Percentiles rank a stretch among this genome's conserved stretches.
These are phyloP conservation scores for Atethmia centrago DNA, from an alignment of 2,888 invertebrate species.

Conservation along the genomic window DNA sequence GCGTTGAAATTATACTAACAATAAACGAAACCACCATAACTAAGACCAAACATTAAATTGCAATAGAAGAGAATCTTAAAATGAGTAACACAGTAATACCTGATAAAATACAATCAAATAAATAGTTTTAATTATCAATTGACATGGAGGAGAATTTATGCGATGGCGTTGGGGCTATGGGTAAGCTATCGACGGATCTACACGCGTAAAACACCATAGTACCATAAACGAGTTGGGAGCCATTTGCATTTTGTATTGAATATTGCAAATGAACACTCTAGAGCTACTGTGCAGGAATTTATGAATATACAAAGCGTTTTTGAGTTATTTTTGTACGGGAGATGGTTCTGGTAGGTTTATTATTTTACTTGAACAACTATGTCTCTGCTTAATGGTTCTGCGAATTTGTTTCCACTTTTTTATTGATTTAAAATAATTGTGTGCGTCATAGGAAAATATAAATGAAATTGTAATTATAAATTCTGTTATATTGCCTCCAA, in stretches of 20 bases:
- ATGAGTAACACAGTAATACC: conserved; percentile 47
- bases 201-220: conserved; percentile 71
- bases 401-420: conserved; percentile 13
- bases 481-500: conserved; percentile 17
- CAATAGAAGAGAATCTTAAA: conserved; percentile 19
- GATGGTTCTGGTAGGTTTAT: conserved; percentile 1
- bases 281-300: conserved; percentile 62
- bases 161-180: conserved; percentile 41
- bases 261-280: conserved; percentile 64
- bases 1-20: conserved; percentile 14
- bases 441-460: conserved; percentile 45
- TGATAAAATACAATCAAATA: conserved; percentile 59
- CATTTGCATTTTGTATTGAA: conserved; percentile 69
- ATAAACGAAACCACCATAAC: conserved; percentile 14
- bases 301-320: conserved; percentile 56
- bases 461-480: conserved; percentile 20
- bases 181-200: conserved; percentile 70
- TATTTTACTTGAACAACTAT: conserved; percentile 1
- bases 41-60: conserved; percentile 28
- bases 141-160: conserved; percentile 54
- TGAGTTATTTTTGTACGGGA: conserved; percentile 38
- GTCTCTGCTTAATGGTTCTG: neutral
- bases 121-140: conserved; percentile 69
- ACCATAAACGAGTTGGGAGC: conserved; percentile 61
- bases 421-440: neutral